phyloP scores from a whole-genome alignment of 2,888 invertebrate species.

The Aelia acuminata region DNA sequence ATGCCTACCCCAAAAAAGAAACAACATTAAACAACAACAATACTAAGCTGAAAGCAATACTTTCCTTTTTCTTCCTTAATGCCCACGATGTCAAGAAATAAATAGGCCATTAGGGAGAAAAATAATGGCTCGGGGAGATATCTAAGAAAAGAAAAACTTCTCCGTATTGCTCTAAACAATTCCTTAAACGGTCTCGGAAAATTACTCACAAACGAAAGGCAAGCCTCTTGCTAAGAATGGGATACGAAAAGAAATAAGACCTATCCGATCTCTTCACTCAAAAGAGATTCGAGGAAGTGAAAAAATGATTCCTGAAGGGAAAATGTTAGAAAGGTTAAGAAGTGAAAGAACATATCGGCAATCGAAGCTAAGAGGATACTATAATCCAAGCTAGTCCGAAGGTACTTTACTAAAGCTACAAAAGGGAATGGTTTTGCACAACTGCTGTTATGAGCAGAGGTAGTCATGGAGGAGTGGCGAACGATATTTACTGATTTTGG shows the following conservation, averaged over 20 bases:
- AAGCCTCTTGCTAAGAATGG: not conserved
- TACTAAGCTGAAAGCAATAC: constrained; percentile 3
- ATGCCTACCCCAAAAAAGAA: not conserved
- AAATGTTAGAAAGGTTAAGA: not conserved
- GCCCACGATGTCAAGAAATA: constrained; percentile 18
- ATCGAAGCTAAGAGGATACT: constrained; percentile 42
- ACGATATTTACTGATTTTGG: not conserved
- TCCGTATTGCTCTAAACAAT: constrained; percentile 14
- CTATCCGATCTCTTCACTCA: not conserved
- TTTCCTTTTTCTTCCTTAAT: not conserved
- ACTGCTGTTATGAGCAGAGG: too few relatives aligned
- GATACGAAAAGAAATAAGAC: not conserved
- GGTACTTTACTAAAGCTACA: too few relatives aligned
- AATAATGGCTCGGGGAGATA: not conserved
- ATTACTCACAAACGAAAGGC: not conserved
- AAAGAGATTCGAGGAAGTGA: not conserved
- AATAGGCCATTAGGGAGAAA: not conserved
- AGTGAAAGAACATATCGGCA: constrained; percentile 18
- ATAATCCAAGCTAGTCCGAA: not conserved
- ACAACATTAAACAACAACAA: not conserved
- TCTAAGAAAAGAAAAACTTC: not conserved
- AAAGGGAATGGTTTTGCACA: too few relatives aligned
- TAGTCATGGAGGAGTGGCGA: not conserved
- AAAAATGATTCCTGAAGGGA: not conserved
- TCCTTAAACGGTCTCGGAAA: not conserved